Percentiles rank a stretch among this genome's conserved stretches.
phyloP scores from a whole-genome alignment of 2,113 vertebrate species.

The Nyctibius bracteatus region DNA sequence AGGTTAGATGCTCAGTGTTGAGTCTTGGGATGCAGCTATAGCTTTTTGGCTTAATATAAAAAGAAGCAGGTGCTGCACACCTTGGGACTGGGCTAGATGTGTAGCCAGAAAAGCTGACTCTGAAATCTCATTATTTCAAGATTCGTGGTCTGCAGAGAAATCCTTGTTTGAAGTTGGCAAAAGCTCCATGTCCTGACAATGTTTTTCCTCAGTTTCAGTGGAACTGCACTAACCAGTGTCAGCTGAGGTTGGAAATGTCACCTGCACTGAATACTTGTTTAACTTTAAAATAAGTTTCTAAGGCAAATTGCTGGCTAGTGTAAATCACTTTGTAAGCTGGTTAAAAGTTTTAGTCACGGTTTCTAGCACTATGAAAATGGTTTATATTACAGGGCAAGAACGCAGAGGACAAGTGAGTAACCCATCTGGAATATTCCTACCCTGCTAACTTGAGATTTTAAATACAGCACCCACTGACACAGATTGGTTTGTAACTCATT shows the following conservation, averaged over 20 bases:
- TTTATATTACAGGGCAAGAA: not conserved
- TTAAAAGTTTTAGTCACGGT: not conserved
- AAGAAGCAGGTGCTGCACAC: not conserved
- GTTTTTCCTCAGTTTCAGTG: not conserved
- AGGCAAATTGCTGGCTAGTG: not conserved
- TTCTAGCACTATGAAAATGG: not conserved
- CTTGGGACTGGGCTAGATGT: accelerated
- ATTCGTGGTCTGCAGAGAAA: not conserved
- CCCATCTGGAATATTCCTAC: not conserved
- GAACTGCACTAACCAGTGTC: not conserved
- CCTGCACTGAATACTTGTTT: not conserved
- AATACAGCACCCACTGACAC: not conserved
- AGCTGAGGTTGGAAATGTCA: not conserved
- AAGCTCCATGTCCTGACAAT: not conserved
- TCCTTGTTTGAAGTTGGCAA: not conserved
- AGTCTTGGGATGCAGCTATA: not conserved
- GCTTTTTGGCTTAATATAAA: not conserved
- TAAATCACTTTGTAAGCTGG: not conserved
- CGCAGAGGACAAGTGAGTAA: not conserved
- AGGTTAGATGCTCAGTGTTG: not conserved
- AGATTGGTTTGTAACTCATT: not conserved
- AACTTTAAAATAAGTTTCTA: not conserved
- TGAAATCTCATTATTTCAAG: not conserved
- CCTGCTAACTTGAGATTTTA: not conserved
- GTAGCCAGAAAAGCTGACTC: not conserved